Evolutionary conservation across 53 echinoderm and acorn worm species (phyloP).

Genomic region (Crossaster papposus): DNA sequence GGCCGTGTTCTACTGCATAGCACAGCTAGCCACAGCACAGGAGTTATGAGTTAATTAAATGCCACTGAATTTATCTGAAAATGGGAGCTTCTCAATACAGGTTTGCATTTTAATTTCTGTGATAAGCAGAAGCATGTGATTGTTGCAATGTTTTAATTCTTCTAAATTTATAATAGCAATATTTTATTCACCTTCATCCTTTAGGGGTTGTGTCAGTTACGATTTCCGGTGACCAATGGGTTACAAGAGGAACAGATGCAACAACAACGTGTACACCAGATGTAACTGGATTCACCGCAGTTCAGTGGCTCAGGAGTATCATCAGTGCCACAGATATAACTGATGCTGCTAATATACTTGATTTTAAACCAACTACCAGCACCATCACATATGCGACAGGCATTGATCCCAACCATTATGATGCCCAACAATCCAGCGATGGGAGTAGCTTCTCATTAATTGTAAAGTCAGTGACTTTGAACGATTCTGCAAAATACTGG

Average conservation of each 20-base stretch:
- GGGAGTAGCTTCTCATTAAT: not conserved
- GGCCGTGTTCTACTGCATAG: too few relatives aligned
- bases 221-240: not conserved
- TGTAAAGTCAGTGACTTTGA: slow-evolving; percentile 5
- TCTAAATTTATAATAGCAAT: too few relatives aligned
- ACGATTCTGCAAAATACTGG: slow-evolving; percentile 10
- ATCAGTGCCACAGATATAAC: too few relatives aligned
- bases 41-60: too few relatives aligned
- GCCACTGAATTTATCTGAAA: too few relatives aligned
- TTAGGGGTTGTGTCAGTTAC: not conserved
- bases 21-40: too few relatives aligned
- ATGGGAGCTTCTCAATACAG: too few relatives aligned
- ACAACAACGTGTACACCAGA: not conserved
- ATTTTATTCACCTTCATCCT: not conserved
- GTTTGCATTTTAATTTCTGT: too few relatives aligned
- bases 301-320: not conserved
- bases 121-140: too few relatives aligned
- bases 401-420: slow-evolving; percentile 6
- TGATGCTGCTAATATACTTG: too few relatives aligned
- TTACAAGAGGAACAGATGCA: not conserved
- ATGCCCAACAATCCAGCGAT: not conserved
- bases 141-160: too few relatives aligned
- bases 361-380: too few relatives aligned
- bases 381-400: not conserved
- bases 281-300: not conserved